Percentiles rank a stretch among this genome's conserved stretches.
These are phyloP conservation scores for Sebastes cheni DNA, from an alignment of 2,797 vertebrate genomes.

Conservation along the genomic window DNA sequence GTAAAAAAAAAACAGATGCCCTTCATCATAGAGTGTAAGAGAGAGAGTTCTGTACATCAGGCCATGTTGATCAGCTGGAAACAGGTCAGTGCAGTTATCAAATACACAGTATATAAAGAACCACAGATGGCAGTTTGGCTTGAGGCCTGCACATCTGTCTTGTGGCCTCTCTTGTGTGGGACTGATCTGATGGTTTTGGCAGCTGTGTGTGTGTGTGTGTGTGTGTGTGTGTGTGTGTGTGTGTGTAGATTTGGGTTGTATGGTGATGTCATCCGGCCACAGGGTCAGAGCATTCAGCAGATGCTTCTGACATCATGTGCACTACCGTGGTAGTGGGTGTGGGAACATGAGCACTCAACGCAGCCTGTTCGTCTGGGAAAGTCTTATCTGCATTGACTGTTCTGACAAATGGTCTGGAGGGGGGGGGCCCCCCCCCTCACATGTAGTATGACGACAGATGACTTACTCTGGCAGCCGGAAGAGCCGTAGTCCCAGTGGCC, in stretches of 20 bases:
- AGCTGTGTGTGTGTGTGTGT: conserved; percentile 47
- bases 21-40: conserved; percentile 9
- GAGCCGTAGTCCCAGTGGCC: conserved; percentile 84
- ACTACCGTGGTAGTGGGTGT: conserved; percentile 49
- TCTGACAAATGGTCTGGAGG: conserved; percentile 1
- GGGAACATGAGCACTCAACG: conserved; percentile 38
- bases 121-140: conserved; percentile 48
- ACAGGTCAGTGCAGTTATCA: conserved; percentile 7
- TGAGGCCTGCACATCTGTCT: conserved; percentile 55
- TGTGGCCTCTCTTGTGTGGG: conserved; percentile 41
- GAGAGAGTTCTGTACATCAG: not conserved
- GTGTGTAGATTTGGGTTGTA: conserved; percentile 10
- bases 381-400: not conserved
- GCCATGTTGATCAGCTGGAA: conserved; percentile 21
- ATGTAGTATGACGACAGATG: not conserved
- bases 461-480: conserved; percentile 85
- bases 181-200: conserved; percentile 36
- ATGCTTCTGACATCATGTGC: conserved; percentile 56
- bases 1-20: conserved; percentile 9
- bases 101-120: conserved; percentile 6
- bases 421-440: not conserved
- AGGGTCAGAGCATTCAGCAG: conserved; percentile 36
- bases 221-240: conserved; percentile 39
- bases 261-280: conserved; percentile 57
- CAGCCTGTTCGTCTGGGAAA: conserved; percentile 41